These are phyloP conservation scores for Mobula birostris DNA, from an alignment of 2,113 vertebrate genomes.

Conservation along the genomic window DNA sequence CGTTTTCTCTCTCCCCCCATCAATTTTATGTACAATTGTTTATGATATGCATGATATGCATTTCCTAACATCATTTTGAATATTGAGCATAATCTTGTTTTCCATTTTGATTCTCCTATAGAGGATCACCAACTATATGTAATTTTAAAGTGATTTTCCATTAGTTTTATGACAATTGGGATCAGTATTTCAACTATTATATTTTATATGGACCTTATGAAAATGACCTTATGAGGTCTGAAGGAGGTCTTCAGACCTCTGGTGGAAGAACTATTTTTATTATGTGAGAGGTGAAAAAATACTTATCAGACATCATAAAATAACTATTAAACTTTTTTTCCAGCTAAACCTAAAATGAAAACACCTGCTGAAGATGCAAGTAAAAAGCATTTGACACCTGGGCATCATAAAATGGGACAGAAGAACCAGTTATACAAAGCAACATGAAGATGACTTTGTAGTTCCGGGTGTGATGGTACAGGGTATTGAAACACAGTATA, in stretches of 20 bases:
- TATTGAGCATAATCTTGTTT: neutral
- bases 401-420: neutral
- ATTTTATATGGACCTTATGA: neutral
- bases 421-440: neutral
- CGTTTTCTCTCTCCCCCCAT: neutral
- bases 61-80: neutral
- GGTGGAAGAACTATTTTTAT: no score
- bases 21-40: neutral
- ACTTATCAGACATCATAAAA: neutral
- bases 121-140: neutral
- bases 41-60: neutral
- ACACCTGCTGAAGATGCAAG: neutral
- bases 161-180: neutral
- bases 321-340: neutral
- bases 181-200: neutral
- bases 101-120: neutral
- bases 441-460: neutral
- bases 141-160: neutral
- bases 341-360: slow-evolving; percentile 3
- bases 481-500: neutral
- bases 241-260: neutral
- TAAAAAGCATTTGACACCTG: neutral
- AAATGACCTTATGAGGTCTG: no score
- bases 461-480: neutral
- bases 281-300: neutral